Evolutionary conservation across 2,888 invertebrate genomes (phyloP).

Genomic region (Ceramica pisi): DNA sequence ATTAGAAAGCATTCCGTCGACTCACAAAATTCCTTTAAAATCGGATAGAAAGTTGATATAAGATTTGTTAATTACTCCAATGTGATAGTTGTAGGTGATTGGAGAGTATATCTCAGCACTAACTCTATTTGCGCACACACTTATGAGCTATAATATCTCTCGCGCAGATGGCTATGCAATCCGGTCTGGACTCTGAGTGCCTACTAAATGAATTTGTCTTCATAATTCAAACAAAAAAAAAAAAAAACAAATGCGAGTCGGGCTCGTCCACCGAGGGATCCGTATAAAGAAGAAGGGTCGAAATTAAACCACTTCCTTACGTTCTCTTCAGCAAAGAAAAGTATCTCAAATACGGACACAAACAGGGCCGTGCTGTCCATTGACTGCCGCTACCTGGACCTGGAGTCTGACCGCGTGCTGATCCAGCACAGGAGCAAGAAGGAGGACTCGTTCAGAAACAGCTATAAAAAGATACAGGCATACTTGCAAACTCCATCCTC

Average conservation of each 20-base stretch:
- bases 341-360: conserved; percentile 67
- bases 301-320: no score
- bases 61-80: no score
- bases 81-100: background rate
- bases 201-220: background rate
- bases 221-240: no score
- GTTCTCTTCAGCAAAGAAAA: no score
- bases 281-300: no score
- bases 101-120: background rate
- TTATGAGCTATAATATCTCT: background rate
- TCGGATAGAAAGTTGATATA: no score
- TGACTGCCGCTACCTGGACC: conserved; percentile 75
- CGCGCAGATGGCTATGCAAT: background rate
- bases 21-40: no score
- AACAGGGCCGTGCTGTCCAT: conserved; percentile 72
- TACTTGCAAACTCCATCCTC: no score
- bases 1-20: no score
- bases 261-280: no score
- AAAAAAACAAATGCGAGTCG: no score
- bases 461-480: no score
- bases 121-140: background rate
- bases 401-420: conserved; percentile 76
- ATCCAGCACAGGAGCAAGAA: conserved; percentile 75
- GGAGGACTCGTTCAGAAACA: conserved; percentile 73
- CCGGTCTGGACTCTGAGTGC: background rate